Conservation (phyloP, 2,113 vertebrate genomes). For the Phodopus roborovskii region DNA sequence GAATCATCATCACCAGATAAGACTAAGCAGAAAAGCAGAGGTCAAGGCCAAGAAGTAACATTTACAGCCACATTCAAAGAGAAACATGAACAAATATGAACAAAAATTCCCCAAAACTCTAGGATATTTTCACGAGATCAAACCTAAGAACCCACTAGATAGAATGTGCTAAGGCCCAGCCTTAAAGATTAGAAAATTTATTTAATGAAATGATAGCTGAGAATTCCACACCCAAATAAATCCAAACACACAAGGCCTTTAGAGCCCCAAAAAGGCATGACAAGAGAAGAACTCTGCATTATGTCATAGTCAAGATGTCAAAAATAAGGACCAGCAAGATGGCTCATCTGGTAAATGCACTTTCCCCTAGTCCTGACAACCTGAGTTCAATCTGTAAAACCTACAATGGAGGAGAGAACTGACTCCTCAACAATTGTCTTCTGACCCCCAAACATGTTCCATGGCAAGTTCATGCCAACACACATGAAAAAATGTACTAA, state of each 20-base stretch:
- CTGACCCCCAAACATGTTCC: background rate
- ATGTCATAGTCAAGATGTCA: background rate
- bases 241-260: background rate
- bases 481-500: background rate
- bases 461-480: background rate
- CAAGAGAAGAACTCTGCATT: background rate
- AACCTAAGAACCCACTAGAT: background rate
- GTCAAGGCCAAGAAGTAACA: background rate
- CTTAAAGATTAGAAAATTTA: background rate
- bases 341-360: background rate
- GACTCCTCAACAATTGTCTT: background rate
- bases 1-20: background rate
- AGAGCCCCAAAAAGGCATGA: background rate
- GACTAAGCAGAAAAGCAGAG: background rate
- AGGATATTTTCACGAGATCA: background rate
- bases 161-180: no score
- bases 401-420: background rate
- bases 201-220: background rate
- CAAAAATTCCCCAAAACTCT: background rate
- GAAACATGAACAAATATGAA: background rate
- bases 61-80: background rate
- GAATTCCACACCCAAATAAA: background rate
- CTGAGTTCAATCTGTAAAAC: background rate
- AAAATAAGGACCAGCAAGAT: background rate
- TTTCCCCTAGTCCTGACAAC: background rate